Evolutionary conservation across 2,797 vertebrate species (phyloP).

Genomic region (Coregonus suidteri): DNA sequence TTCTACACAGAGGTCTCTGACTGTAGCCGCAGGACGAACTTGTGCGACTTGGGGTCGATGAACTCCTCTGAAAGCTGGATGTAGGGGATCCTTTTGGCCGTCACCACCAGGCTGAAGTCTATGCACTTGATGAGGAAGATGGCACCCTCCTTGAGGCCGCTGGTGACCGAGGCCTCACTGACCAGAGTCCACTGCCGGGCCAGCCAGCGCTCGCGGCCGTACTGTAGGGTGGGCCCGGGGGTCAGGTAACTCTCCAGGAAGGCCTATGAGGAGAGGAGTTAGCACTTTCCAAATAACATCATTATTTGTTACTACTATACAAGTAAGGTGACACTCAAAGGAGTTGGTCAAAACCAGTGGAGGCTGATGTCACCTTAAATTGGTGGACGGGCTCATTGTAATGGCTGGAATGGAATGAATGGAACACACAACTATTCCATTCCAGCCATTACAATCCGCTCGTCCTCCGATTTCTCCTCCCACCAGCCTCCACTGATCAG

Average conservation of each 20-base stretch:
- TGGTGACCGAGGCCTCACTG: conserved; percentile 93
- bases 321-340: no score
- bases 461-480: no score
- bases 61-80: conserved; percentile 94
- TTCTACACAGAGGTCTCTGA: conserved; percentile 93
- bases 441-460: no score
- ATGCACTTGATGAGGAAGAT: conserved; percentile 88
- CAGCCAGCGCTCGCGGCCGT: conserved; percentile 90
- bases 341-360: neutral
- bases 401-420: no score
- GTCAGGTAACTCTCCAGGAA: conserved; percentile 92
- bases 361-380: no score
- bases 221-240: conserved; percentile 91
- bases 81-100: conserved; percentile 86
- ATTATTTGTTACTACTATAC: no score
- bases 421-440: no score
- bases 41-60: conserved; percentile 96
- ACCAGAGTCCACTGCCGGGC: conserved; percentile 93
- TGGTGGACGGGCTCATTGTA: no score
- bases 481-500: neutral
- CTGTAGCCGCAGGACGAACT: conserved; percentile 96
- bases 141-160: conserved; percentile 83
- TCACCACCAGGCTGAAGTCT: conserved; percentile 92
- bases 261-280: conserved; percentile 68
- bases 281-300: neutral